Percentiles rank a stretch among this genome's conserved stretches.
These are phyloP conservation scores for Eurytemora carolleeae DNA, from an alignment of 1,140 invertebrate genomes.

Conservation along the genomic window DNA sequence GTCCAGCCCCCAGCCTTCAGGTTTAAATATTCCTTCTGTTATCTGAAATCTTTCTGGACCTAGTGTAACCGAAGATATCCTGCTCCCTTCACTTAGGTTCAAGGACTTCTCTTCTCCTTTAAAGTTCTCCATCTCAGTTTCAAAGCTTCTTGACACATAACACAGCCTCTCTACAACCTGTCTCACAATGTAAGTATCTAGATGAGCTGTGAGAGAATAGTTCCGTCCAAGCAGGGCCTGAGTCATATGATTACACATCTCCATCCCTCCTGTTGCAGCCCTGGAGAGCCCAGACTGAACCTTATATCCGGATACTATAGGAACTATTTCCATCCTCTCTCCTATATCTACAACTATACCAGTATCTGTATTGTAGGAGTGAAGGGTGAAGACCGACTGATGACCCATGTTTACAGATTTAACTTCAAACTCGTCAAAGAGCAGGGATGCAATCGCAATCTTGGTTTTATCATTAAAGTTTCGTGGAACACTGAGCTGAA, in stretches of 20 bases:
- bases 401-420: constrained; percentile 33
- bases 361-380: constrained; percentile 39
- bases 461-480: constrained; percentile 28
- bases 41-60: constrained; percentile 32
- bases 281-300: neutral
- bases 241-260: neutral
- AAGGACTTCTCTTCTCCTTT: constrained; percentile 18
- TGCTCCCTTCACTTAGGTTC: neutral
- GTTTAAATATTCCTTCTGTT: constrained; percentile 40
- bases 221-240: constrained; percentile 10
- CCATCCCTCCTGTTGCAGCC: constrained; percentile 3
- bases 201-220: constrained; percentile 2
- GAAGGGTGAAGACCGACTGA: constrained; percentile 38
- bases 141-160: constrained; percentile 32
- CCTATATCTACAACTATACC: constrained; percentile 43
- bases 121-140: constrained; percentile 20
- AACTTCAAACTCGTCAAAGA: constrained; percentile 28
- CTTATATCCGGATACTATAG: constrained; percentile 34
- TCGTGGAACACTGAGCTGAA: constrained; percentile 30
- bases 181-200: constrained; percentile 4
- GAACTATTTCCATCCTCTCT: constrained; percentile 38
- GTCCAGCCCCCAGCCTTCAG: constrained; percentile 39
- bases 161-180: constrained; percentile 27
- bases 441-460: constrained; percentile 25
- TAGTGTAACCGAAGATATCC: constrained; percentile 21